A percentile compares a stretch with the other conserved stretches of the same genome.
Conservation (phyloP, 2,113 vertebrate species). For the Ceuthmochares aereus region DNA sequence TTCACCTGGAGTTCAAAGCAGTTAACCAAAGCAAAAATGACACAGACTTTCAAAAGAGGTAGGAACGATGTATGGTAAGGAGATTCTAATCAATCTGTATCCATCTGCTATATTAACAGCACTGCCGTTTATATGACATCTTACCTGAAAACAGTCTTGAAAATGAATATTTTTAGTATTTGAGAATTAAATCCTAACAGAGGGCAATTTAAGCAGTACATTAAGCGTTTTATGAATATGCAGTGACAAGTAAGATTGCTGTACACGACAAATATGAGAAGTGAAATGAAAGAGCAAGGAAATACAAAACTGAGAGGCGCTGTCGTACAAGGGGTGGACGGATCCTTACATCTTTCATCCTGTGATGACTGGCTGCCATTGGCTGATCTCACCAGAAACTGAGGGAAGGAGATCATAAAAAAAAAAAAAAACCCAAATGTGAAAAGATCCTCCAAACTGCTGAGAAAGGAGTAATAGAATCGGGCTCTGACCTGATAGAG, state of each 20-base stretch:
- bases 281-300: background rate
- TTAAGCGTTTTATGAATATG: background rate
- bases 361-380: background rate
- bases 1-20: slow-evolving; percentile 6
- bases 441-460: background rate
- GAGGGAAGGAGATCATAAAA: background rate
- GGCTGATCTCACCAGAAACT: background rate
- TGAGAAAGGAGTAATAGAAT: slow-evolving; percentile 24
- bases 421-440: background rate
- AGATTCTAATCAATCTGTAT: background rate
- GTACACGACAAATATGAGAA: background rate
- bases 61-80: background rate
- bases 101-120: background rate
- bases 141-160: background rate
- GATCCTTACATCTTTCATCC: background rate
- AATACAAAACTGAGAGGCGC: background rate
- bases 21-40: background rate
- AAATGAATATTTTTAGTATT: slow-evolving; percentile 28
- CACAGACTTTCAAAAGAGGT: background rate
- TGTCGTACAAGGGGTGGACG: background rate
- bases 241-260: slow-evolving; percentile 15
- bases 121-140: background rate
- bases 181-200: slow-evolving; percentile 14
- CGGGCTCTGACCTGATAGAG: slow-evolving; percentile 21
- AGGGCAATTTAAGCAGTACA: background rate